Evolutionary conservation across 2,113 vertebrate species (phyloP), one percentile per base, ranked within the genome.

Genomic region (Microtus montanus): DNA sequence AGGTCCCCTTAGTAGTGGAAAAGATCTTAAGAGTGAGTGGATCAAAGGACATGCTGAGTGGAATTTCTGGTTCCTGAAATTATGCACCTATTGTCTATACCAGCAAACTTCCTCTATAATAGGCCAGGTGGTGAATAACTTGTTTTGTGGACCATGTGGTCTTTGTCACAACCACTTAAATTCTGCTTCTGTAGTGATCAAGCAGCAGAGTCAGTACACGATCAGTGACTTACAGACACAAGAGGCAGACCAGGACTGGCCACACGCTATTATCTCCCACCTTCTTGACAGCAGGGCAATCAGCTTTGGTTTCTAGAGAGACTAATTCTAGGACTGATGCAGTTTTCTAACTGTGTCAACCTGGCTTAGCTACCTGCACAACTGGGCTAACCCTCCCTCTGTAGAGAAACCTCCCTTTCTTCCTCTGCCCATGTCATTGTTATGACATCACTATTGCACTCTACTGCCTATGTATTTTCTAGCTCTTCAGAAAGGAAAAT

Each of bases 41-140:
- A 97, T 93, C 94, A 96, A 95, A 94, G 90, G 63, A 64, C 91
- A 79, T 41, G 79, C 52, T 92, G 87, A 77, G 73, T 17, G 73
- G 49, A 68, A 92, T 11, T 95, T 83, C 58, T 92, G 85, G 33
- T 68, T 91, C 83, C 83, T 93, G 71, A 92, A 87, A 95, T 89
- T 68, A 90, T 44, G 93, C 58, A 84, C 54, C 79, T 89, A 88
- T 3, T 86, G 54, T 93, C 85, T 92, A 89, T 49, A 94, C 47
- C 52, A 66, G 87, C 79, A 77, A 44, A 47, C 0, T 2, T 47
- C 30, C 5, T 90, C 64, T 66, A 20, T 8, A 80, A 47, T 17
- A 68, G 28, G 80, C 71, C 38, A 85, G 63, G 75, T 4, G 68
- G 83, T 52, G 38, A 75, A 5, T 49, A 74, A 80, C 80, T 93